Percentiles rank a stretch among this genome's conserved stretches.
Conservation (phyloP, 1,140 invertebrate genomes). For the Pseudomyrmex dendroicus region DNA sequence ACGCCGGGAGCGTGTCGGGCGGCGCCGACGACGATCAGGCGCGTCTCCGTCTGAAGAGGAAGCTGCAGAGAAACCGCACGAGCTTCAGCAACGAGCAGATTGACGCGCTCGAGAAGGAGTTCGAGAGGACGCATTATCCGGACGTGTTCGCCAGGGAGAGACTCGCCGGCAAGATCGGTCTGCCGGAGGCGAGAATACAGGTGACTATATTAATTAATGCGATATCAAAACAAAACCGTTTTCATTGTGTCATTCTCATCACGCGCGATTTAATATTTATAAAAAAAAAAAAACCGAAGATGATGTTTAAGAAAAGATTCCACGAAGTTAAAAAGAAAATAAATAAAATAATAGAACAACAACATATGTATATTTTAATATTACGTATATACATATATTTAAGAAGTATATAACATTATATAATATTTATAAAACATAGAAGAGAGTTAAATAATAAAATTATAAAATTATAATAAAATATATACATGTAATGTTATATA, state of each 20-base stretch:
- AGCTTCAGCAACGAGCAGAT: slow-evolving; percentile 99
- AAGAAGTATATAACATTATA: too few species aligned
- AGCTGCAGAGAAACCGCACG: slow-evolving; percentile 98
- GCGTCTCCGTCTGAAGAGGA: slow-evolving; percentile 95
- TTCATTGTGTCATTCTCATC: neutral
- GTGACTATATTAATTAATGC: slow-evolving; percentile 84
- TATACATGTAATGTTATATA: too few species aligned
- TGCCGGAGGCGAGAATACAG: slow-evolving; percentile 99
- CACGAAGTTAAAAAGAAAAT: too few species aligned
- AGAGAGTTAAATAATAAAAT: too few species aligned
- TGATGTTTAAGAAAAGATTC: too few species aligned
- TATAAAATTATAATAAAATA: too few species aligned
- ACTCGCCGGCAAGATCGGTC: slow-evolving; percentile 97
- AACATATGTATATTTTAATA: too few species aligned
- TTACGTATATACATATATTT: too few species aligned
- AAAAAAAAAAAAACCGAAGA: too few species aligned
- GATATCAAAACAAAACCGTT: neutral
- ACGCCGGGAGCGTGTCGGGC: slow-evolving; percentile 89
- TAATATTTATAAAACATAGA: too few species aligned
- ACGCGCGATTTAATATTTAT: too few species aligned
- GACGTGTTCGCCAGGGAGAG: slow-evolving; percentile 98
- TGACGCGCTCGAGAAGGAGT: slow-evolving; percentile 98
- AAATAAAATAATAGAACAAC: too few species aligned
- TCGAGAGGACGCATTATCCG: slow-evolving; percentile 95
- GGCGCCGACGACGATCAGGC: slow-evolving; percentile 93